Conservation (phyloP, 2,113 vertebrate species). For the Chaetura pelagica region DNA sequence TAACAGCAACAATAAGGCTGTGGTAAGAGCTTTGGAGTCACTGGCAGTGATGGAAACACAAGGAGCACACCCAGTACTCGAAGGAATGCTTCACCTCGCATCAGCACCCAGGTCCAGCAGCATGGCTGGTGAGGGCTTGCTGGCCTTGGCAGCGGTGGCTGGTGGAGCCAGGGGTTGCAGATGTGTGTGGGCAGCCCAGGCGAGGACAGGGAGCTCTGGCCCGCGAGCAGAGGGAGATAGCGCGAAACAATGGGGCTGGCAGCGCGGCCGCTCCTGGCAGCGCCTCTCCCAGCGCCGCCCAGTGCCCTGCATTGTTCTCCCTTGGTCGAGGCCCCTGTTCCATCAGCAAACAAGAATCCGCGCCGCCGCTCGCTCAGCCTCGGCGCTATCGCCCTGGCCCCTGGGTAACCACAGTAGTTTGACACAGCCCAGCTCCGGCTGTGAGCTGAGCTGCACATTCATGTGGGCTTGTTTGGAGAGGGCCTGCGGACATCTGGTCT, state of each 20-base stretch:
- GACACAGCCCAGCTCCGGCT: not conserved
- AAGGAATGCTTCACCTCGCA: not conserved
- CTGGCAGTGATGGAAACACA: not conserved
- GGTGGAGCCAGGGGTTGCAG: not conserved
- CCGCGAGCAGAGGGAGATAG: rapidly evolving
- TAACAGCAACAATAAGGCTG: conserved; percentile 58
- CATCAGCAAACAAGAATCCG: not conserved
- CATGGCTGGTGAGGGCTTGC: rapidly evolving
- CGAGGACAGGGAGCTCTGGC: not conserved
- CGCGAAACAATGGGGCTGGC: not conserved
- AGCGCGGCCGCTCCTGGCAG: not conserved
- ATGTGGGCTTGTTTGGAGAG: not conserved
- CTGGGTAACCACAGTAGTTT: conserved; percentile 5
- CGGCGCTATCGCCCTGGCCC: not conserved
- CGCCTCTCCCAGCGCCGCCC: not conserved
- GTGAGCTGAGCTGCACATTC: not conserved
- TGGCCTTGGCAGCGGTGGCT: rapidly evolving
- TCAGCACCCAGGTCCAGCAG: too few species aligned
- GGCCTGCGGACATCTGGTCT: not conserved
- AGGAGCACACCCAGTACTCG: rapidly evolving
- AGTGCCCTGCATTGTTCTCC: not conserved
- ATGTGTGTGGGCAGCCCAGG: rapidly evolving
- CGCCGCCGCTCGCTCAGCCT: not conserved
- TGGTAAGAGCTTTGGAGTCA: not conserved
- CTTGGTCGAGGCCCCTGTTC: not conserved